phyloP scores from a whole-genome alignment of 2,113 vertebrate species.

The Himantopus leucocephalus region DNA sequence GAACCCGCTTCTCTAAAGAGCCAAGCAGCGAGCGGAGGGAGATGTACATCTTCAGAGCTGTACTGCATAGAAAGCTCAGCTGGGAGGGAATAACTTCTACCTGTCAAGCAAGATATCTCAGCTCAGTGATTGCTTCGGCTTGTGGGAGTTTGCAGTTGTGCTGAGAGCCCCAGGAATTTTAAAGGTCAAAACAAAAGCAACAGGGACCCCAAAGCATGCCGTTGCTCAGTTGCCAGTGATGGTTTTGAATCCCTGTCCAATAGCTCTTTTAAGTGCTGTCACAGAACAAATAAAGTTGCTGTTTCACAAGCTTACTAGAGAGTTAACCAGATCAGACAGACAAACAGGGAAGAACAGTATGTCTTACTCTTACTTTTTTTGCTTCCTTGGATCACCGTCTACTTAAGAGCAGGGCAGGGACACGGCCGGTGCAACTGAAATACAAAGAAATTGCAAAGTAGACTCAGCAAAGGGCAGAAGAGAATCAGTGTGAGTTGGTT shows the following conservation, averaged over 20 bases:
- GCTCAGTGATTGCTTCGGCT: not conserved
- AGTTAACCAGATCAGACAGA: not conserved
- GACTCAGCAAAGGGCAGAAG: not conserved
- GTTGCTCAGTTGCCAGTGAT: not conserved
- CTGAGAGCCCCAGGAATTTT: not conserved
- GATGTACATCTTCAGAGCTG: not conserved
- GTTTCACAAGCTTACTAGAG: not conserved
- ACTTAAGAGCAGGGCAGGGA: not conserved
- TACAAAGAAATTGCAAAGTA: not conserved
- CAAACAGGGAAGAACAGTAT: not conserved
- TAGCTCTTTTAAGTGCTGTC: not conserved
- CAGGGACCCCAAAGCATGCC: not conserved
- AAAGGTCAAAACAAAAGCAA: not conserved
- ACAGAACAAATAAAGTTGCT: not conserved
- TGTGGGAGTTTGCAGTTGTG: not conserved
- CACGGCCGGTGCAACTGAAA: accelerated
- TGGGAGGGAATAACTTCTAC: not conserved
- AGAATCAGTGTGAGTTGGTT: not conserved
- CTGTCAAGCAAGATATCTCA: not conserved
- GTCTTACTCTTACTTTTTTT: not conserved
- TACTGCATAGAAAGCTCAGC: not conserved
- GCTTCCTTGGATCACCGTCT: not conserved
- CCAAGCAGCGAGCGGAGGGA: not conserved
- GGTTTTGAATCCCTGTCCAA: not conserved
- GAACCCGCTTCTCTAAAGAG: not conserved